phyloP scores from a whole-genome alignment of 2,797 vertebrate genomes.

The Apodemus agrarius region DNA sequence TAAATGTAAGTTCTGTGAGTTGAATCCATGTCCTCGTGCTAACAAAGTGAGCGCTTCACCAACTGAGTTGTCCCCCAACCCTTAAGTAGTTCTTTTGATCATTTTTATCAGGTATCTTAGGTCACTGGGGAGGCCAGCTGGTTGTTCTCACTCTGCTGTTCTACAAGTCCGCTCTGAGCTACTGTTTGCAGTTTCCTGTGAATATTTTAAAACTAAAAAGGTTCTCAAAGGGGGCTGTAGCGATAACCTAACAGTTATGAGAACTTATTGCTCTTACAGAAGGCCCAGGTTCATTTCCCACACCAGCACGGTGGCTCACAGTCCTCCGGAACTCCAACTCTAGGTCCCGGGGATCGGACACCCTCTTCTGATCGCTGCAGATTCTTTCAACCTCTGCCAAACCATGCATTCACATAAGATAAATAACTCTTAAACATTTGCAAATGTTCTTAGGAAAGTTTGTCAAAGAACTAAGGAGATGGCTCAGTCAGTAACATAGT shows the following conservation, averaged over 20 bases:
- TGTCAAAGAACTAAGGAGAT: neutral
- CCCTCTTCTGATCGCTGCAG: neutral
- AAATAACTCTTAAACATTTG: neutral
- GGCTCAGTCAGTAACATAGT: neutral
- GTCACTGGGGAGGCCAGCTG: neutral
- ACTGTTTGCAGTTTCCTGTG: conserved; percentile 13
- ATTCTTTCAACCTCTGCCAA: neutral
- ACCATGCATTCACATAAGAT: neutral
- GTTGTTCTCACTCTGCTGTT: neutral
- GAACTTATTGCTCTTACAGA: neutral
- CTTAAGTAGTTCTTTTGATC: neutral
- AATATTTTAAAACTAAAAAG: neutral
- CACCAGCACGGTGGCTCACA: neutral
- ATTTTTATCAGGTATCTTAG: neutral
- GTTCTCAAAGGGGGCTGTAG: neutral
- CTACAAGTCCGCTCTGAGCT: neutral
- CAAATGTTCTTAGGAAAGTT: neutral
- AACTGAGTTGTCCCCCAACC: neutral
- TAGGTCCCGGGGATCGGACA: neutral
- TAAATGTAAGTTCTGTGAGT: neutral
- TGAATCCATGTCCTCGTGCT: neutral
- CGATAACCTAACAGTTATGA: neutral
- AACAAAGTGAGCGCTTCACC: neutral
- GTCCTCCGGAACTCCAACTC: neutral
- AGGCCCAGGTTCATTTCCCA: neutral